A percentile compares a stretch with the other conserved stretches of the same genome.
These are phyloP conservation scores for Gambusia holbrooki DNA, from an alignment of 2,113 vertebrate genomes.

Conservation along the genomic window DNA sequence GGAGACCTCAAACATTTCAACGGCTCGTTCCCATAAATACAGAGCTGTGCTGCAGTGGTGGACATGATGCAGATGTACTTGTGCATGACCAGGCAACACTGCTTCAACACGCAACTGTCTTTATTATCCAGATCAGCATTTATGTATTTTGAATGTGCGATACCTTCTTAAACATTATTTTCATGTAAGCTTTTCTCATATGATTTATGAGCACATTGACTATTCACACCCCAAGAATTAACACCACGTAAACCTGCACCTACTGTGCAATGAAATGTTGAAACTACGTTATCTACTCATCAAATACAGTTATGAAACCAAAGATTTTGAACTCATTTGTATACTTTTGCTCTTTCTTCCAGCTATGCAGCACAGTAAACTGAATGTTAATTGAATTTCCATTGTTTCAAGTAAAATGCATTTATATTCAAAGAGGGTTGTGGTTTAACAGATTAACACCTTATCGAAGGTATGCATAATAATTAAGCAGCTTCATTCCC, in stretches of 20 bases:
- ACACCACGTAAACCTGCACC: background rate
- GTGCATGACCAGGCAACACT: background rate
- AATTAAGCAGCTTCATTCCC: background rate
- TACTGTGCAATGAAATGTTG: background rate
- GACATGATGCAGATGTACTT: slow-evolving; percentile 10
- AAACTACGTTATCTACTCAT: background rate
- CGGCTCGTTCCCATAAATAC: background rate
- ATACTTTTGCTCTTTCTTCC: background rate
- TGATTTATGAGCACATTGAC: background rate
- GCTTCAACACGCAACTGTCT: slow-evolving; percentile 1
- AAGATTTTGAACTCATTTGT: background rate
- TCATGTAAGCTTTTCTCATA: slow-evolving; percentile 15
- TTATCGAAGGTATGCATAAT: background rate
- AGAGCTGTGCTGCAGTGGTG: slow-evolving; percentile 14
- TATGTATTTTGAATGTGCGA: slow-evolving; percentile 1
- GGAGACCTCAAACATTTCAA: slow-evolving; percentile 26
- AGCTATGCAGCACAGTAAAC: background rate
- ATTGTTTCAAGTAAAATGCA: background rate
- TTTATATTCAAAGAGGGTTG: background rate
- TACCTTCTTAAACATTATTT: slow-evolving; percentile 26
- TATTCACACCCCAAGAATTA: background rate
- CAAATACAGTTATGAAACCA: background rate
- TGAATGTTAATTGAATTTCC: background rate
- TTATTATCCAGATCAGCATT: slow-evolving; percentile 16
- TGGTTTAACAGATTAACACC: background rate